phyloP scores from a whole-genome alignment of 2,888 invertebrate species.

The Agriopis leucophaearia region DNA sequence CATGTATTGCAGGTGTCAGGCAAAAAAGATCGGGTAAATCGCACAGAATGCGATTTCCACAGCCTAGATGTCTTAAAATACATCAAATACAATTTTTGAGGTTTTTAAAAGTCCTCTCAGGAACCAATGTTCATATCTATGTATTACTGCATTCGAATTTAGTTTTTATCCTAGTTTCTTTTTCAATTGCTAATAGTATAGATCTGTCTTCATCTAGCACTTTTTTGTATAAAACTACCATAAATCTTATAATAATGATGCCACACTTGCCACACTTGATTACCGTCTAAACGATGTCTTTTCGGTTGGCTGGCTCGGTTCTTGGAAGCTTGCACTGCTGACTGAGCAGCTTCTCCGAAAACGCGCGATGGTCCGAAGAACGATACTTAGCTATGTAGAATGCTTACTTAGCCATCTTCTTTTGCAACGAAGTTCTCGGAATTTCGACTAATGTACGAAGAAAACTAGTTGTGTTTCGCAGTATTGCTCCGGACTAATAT shows the following conservation, averaged over 20 bases:
- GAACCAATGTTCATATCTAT: no score
- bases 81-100: no score
- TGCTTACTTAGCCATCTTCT: not conserved
- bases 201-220: not conserved
- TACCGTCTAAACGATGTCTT: conserved; percentile 8
- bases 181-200: not conserved
- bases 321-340: conserved; percentile 5
- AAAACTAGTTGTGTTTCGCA: conserved; percentile 21
- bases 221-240: not conserved
- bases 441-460: conserved; percentile 23
- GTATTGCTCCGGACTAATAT: conserved; percentile 6
- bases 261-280: conserved; percentile 11
- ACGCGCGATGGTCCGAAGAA: conserved; percentile 20
- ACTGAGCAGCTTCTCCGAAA: conserved; percentile 15
- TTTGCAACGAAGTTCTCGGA: conserved; percentile 2
- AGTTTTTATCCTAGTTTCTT: not conserved
- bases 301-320: conserved; percentile 9
- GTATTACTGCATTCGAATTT: no score
- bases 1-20: no score
- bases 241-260: conserved; percentile 3
- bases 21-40: no score
- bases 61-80: no score
- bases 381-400: conserved; percentile 14
- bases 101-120: no score
- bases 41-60: no score